Conservation (phyloP, 2,888 invertebrate genomes). For the Sminthurides aquaticus region DNA sequence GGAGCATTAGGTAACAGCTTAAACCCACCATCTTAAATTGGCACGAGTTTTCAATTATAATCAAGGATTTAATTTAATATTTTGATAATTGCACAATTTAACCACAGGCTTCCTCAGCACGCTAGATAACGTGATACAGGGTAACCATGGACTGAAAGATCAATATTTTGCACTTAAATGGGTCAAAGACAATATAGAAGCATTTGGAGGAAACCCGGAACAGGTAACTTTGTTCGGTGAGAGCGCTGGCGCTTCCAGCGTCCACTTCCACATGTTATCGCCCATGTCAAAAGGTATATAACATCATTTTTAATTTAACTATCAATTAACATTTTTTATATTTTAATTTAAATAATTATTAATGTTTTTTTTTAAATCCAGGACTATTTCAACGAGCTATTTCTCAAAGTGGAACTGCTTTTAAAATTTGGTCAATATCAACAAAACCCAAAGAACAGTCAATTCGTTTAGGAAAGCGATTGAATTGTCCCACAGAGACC, state of each 20-base stretch:
- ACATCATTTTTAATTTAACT: no score
- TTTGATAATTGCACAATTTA: no score
- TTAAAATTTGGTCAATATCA: slow-evolving; percentile 34
- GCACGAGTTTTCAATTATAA: no score
- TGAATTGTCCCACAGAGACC: slow-evolving; percentile 15
- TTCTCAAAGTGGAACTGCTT: slow-evolving; percentile 32
- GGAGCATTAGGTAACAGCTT: slow-evolving; percentile 7
- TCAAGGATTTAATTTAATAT: no score
- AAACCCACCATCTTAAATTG: no score
- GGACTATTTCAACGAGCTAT: slow-evolving; percentile 31
- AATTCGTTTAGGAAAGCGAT: slow-evolving; percentile 13
- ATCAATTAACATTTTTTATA: no score
- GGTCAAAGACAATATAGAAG: slow-evolving; percentile 9
- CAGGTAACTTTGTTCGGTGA: slow-evolving; percentile 7
- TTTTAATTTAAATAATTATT: no score
- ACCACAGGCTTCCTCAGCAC: slow-evolving; percentile 4
- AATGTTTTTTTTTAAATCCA: no score
- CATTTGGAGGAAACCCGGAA: slow-evolving; percentile 14
- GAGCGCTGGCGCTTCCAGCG: slow-evolving; percentile 8
- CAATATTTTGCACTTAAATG: slow-evolving; percentile 7
- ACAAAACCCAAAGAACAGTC: slow-evolving; percentile 27
- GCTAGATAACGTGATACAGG: background rate
- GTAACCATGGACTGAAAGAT: slow-evolving; percentile 5
- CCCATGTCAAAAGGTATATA: slow-evolving; percentile 9
- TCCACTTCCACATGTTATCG: slow-evolving; percentile 17